Evolutionary conservation across 2,888 invertebrate species (phyloP).

Genomic region (Neuroscelio doddi): DNA sequence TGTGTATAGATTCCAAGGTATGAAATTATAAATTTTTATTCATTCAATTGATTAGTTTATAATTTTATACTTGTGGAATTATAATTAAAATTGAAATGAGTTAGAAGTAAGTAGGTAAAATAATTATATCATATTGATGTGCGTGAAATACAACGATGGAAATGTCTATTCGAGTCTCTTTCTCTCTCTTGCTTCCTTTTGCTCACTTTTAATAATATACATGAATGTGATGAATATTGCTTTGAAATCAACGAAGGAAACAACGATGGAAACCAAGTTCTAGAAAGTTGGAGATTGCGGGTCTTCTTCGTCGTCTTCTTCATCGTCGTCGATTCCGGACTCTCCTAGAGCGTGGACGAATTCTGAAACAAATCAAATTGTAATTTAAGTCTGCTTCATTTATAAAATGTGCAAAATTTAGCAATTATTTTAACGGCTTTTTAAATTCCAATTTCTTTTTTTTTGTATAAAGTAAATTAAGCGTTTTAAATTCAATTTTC

Average conservation of each 20-base stretch:
- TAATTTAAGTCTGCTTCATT: neutral
- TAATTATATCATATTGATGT: too few relatives aligned
- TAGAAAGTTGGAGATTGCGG: constrained; percentile 65
- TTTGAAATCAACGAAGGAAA: constrained; percentile 9
- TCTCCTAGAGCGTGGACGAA: constrained; percentile 90
- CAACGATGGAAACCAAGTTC: constrained; percentile 15
- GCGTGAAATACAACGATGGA: neutral
- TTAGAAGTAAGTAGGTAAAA: too few relatives aligned
- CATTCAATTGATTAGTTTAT: too few relatives aligned
- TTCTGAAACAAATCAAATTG: constrained; percentile 73
- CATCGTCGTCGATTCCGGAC: constrained; percentile 82
- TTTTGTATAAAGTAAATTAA: too few relatives aligned
- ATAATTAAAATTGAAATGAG: too few relatives aligned
- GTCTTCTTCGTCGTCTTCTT: constrained; percentile 83
- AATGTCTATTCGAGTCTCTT: constrained; percentile 22
- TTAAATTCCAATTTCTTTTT: constrained; percentile 2
- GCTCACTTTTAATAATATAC: constrained; percentile 12
- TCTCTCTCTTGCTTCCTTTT: constrained; percentile 21
- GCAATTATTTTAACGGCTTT: neutral
- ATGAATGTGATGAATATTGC: constrained; percentile 15
- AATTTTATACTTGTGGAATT: too few relatives aligned
- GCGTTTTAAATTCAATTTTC: too few relatives aligned
- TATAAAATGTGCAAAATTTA: constrained; percentile 1
- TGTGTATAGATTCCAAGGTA: too few relatives aligned
- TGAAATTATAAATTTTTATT: too few relatives aligned